Evolutionary conservation across 2,113 vertebrate species (phyloP), one percentile per base, ranked within the genome.

Genomic region (Phycodurus eques): DNA sequence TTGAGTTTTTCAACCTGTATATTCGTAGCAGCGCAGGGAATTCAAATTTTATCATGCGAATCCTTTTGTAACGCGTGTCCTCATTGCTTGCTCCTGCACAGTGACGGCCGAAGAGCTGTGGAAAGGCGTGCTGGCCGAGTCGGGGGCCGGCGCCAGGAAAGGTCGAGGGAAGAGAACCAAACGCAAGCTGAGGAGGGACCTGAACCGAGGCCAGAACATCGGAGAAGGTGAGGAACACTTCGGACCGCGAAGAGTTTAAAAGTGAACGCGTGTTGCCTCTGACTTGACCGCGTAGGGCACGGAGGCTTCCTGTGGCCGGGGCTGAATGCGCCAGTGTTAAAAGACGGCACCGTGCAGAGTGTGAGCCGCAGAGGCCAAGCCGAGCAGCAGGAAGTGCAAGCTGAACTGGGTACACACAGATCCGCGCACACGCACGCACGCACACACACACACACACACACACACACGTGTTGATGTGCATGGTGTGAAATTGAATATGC

Each of bases 231-330:
- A 81, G 83, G 35, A 22, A 5, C 27, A 7, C 15, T 47, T 22
- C 19, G 2, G 6, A 14, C 3, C 1, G 35, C 15, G 4, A 67
- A 65, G 46, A 17, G 19, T 42, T 42, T 17, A 33, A 9, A n/a
- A 19, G 44, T 51, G 11, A 14, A 61, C 31, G 10, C 8, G 8
- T 47, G 9, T 1, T 13, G 4, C 68, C 5, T 35, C 5, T 22
- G 44, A 72, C 46, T 68, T 60, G 11, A 1, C 17, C n/a, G 33
- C 2, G 1, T 78, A 99, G 98, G 97, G 59, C 93, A 76, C 5
- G 94, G 78, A 17, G 96, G 97, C 44, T 95, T 93, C 77, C 92
- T 99, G 53, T 99, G 98, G 98, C 97, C 96, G 12, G 97, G 97
- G 12, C 91, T 99, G 42, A 99, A 98, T 67, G 4, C 76, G 31